Base-by-base conservation (phyloP, 1,140 invertebrate genomes). In the Drosophila obscura region DNA sequence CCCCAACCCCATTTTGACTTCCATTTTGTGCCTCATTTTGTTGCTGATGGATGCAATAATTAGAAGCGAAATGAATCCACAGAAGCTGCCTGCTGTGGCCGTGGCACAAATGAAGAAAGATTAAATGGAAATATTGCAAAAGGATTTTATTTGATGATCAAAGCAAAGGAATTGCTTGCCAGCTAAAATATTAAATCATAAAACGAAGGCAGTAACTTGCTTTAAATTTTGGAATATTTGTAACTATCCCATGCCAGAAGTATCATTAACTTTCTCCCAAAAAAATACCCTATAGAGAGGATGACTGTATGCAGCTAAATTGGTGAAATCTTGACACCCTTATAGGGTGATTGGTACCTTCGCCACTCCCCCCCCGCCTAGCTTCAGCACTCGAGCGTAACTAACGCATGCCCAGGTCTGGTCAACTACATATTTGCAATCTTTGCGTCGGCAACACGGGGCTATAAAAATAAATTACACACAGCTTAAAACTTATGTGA, bases 401-500 rank as follows among this genome's bases (percentile, higher is more conserved):
- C 74, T 56, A 77, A 77, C 59, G 74, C 8, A 69, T 64, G 69
- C 46, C 48, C 59, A 41, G 49, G 22, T 19, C 46, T 58, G 48
- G 60, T 71, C 81, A 84, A 84, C 81, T 80, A 84, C 73, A 87
- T 72, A 87, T 87, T 87, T 85, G 81, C 77, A 85, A 78, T 87
- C 81, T 87, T 81, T 75, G 87, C 69, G 82, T 81, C 74, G 65
- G 60, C 77, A 77, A 77, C 81, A 74, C 7, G 51, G 51, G 79
- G 79, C 83, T 64, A 87, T 87, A 87, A 87, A 87, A 88, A 88
- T 87, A 87, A 87, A 87, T 87, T 88, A 88, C 83, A 80, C 76
- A 64, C 60, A 88, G 83, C 83, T 89, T 88, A 83, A 87, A 88
- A 87, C 67, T 88, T 83, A 88, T 88, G 82, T 82, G 79, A 77